Base-by-base conservation (phyloP, 2,888 invertebrate genomes). In the Dasysyrphus tricinctus region DNA sequence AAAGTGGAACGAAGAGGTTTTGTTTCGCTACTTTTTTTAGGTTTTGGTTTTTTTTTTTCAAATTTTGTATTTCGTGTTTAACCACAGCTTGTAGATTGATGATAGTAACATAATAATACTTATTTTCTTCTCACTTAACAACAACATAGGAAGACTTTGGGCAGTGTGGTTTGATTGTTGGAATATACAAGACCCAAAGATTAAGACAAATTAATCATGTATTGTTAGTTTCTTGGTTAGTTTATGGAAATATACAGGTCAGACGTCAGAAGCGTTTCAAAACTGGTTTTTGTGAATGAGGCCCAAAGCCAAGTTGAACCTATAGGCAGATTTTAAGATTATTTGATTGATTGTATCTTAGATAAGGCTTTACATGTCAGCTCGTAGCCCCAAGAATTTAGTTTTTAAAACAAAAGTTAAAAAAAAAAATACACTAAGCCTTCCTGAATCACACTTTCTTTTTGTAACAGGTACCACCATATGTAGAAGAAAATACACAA, bases 1-100 rank as follows among this genome's bases (percentile, higher is more conserved):
- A 81, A 74, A 85, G 78, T 85, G 85, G 61, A 81, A 81, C 73
- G 76, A 77, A 81, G 63, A 74, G 63, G 78, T 74, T 74, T 65
- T 61, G 16, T 8, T 34, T 12, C 2, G n/a, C 34, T 34, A 9
- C n/a, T 63, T 34, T 56, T 63, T 70, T 73, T 73, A 9, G 9
- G 6, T 63, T 54, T 37, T 19, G 54, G 16, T 19, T 34, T 57
- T 14, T 32, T 19, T 59, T 32, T 39, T 9, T 24, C 47, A 24
- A 24, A 24, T 51, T 47, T 51, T 5, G 14, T 51, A 16, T 73
- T 51, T 73, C 51, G 73, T 78, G 85, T 81, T 81, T 77, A 85
- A 57, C 76, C 80, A 73, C 63, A 54, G 81, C 85, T 78, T 86
- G 85, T 78, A 86, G 85, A 86, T 86, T 77, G 57, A 86, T 86